Evolutionary conservation across 2,797 vertebrate genomes (phyloP), one percentile per base, ranked within the genome.

Genomic region (Epinephelus awoara): DNA sequence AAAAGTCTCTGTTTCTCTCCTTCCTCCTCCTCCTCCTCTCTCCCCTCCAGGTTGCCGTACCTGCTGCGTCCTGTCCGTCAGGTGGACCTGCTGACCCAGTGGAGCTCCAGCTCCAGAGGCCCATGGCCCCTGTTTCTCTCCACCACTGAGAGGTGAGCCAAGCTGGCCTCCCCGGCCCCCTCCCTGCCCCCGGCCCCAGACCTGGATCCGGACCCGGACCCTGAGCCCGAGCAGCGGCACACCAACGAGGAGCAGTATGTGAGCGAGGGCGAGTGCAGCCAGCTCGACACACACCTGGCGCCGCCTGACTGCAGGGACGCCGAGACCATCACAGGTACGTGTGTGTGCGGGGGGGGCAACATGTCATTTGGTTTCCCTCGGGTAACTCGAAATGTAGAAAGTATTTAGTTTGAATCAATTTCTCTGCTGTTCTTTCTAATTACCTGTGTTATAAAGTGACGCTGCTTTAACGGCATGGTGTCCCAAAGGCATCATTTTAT

Each of bases 251-350:
- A 98, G 83, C 97, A 97, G 88, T 99, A 99, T 96, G 96, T 99
- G 90, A 97, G 96, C 10, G 96, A 97, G 89, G 97, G 96, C 12
- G 92, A 93, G 84, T 89, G 76, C 71, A 69, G 54, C 51, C 90
- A 83, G 79, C 65, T 79, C 56, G 93, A 93, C 59, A 86, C 95
- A 85, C 93, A 80, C 47, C 90, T 81, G 82, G 89, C 85, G 84
- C 91, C 75, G 69, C 92, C 95, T 49, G 92, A 90, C 88, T 97
- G 95, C 95, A 96, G 96, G 94, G 98, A 99, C 94, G 97, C 98
- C 58, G 97, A 96, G 95, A 99, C 98, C 94, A 98, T 99, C 95
- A 99, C 98, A 71, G 98, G 98, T 99, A 88, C 5, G 85, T 76
- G n/a, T 56, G 23, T 71, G 23, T 61, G 38, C n/a, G 27, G 1